Evolutionary conservation across 1,140 invertebrate species (phyloP), one percentile per base, ranked within the genome.

Genomic region (Micrasema longulum): DNA sequence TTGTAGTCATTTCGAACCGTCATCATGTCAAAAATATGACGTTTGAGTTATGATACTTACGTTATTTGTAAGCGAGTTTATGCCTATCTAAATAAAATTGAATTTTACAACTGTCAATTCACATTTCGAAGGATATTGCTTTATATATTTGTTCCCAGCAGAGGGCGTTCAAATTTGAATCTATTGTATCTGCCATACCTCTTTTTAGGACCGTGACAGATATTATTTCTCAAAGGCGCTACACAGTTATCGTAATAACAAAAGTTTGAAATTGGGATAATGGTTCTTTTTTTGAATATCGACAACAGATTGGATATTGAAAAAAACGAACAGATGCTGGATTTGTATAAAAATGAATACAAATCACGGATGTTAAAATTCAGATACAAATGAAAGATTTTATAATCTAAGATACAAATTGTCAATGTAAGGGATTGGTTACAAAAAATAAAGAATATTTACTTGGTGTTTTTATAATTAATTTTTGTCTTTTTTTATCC

Each of bases 141-240:
- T 20, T 16, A 55, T 31, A 26, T 26, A 31, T 26, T 20, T 9
- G 52, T 26, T 55, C 22, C n/a, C 52, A 16, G 12, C 26, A 14
- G 23, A 26, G 22, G 52, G 52, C n/a, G 52, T 55, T 23, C 35
- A 55, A 55, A 31, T 55, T 31, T n/a, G 10, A 36, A 55, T 55
- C 52, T 55, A 31, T 55, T 55, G 52, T 55, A 35, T 31, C 52
- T 16, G 22, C 11, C 23, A n/a, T 35, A 23, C 12, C 50, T 7
- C 6, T 48, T 55, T 55, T 55, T 55, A 14, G 26, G 3, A 10
- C 26, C 52, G 12, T 31, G 52, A 55, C 52, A 31, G 47, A 20
- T 48, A n/a, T 55, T 5, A 12, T 20, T 55, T 48, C 16, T 10
- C 16, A 48, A 14, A 1, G 18, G 18, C 7, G 45, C 18, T 20